Evolutionary conservation across 2,797 vertebrate genomes (phyloP).

Genomic region (Apogon talboti): DNA sequence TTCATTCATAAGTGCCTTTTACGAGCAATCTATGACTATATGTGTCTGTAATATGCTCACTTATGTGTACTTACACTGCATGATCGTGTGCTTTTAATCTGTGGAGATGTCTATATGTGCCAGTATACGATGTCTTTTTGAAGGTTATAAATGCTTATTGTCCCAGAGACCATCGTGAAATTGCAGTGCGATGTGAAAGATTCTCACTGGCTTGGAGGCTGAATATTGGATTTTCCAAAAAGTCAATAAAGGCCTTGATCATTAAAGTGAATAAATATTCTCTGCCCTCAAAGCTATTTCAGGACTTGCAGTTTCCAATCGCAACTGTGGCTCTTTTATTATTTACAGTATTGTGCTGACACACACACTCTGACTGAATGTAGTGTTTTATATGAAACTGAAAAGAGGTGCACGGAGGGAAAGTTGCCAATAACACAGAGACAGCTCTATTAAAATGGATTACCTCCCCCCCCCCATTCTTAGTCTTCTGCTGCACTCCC

Average conservation of each 20-base stretch:
- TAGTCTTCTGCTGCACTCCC: conserved; percentile 38
- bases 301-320: conserved; percentile 69
- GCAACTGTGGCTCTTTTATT: conserved; percentile 78
- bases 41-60: background rate
- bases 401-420: conserved; percentile 48
- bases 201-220: conserved; percentile 75
- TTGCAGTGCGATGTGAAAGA: conserved; percentile 74
- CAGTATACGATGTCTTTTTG: conserved; percentile 34
- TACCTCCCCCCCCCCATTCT: conserved; percentile 46
- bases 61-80: conserved; percentile 1
- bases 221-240: conserved; percentile 87
- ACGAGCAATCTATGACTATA: background rate
- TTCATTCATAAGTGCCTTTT: background rate
- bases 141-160: conserved; percentile 78
- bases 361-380: conserved; percentile 64
- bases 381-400: conserved; percentile 74
- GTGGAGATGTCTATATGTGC: conserved; percentile 30
- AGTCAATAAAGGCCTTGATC: conserved; percentile 86
- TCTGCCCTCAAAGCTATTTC: conserved; percentile 82
- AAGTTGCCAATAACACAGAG: conserved; percentile 75
- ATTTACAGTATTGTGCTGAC: conserved; percentile 83
- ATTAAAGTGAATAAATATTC: conserved; percentile 88
- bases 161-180: conserved; percentile 75
- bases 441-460: conserved; percentile 83
- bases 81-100: conserved; percentile 18